Evolutionary conservation across 2,113 vertebrate genomes (phyloP), one percentile per base, ranked within the genome.

Genomic region (Eulemur macaco): DNA sequence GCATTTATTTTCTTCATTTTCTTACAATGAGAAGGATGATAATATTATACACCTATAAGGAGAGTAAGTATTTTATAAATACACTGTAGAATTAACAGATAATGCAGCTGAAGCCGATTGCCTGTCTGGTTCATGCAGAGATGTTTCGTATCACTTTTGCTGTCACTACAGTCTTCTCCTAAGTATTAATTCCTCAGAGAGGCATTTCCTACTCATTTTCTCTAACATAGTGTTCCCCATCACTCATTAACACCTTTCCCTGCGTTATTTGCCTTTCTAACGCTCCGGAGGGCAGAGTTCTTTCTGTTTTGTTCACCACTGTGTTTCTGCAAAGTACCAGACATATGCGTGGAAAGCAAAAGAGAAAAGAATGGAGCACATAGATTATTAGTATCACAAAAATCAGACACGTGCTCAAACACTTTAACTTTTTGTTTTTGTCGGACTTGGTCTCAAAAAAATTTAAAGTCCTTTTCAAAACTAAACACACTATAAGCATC

Each of bases 51-150:
- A n/a, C 11, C 20, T 45, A 6, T 37, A 76, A 78, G 8, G 20
- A 74, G 2, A 29, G 14, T 21, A n/a, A 52, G 34, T 17, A n/a
- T 50, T 68, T 39, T 60, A 39, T 42, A 29, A 80, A 18, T 9
- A 45, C 6, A 86, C 14, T 27, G 20, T 63, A n/a, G 47, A 31
- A 45, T 27, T 6, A 37, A 13, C 6, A 45, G 17, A 74, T 25
- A 68, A 42, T 5, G 3, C 10, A 17, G 4, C 0, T 68, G 11
- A 54, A 74, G 34, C 0, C 20, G 5, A 52, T n/a, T 25, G 21
- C 5, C 29, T 31, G 0, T 47, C 1, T 31, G 60, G 39, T 8
- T 47, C 66, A 58, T 34, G 10, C 29, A 68, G 31, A 63, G 58
- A 11, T 42, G 7, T 54, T 17, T 8, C 42, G 2, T 25, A 45